A percentile compares a stretch with the other conserved stretches of the same genome.
These are phyloP conservation scores for Hephaestus fuliginosus DNA, from an alignment of 2,797 vertebrate genomes.

Conservation along the genomic window DNA sequence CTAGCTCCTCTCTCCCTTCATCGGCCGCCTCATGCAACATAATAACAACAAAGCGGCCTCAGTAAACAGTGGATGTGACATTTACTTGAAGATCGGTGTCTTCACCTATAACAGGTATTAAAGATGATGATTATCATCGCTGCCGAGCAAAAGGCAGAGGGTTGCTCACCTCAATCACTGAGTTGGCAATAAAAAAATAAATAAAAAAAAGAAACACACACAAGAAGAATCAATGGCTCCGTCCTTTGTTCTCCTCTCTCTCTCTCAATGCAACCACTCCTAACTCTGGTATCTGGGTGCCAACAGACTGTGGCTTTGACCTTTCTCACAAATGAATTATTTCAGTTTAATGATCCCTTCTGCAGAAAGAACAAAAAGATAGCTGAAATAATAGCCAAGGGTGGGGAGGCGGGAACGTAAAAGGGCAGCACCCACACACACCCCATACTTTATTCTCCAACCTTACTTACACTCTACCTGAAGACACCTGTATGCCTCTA, in stretches of 20 bases:
- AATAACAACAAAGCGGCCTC: slow-evolving; percentile 68
- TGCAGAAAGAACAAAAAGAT: slow-evolving; percentile 76
- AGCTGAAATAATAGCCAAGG: slow-evolving; percentile 70
- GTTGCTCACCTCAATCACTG: slow-evolving; percentile 72
- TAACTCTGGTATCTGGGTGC: slow-evolving; percentile 70
- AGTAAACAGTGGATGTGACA: slow-evolving; percentile 71
- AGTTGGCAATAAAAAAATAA: slow-evolving; percentile 53
- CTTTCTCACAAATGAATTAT: slow-evolving; percentile 84
- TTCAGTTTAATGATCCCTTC: slow-evolving; percentile 83
- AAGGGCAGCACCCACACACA: slow-evolving; percentile 60
- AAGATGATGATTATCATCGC: slow-evolving; percentile 74
- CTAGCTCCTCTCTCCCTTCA: slow-evolving; percentile 1
- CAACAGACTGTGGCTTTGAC: slow-evolving; percentile 79
- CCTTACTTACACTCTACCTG: slow-evolving; percentile 40
- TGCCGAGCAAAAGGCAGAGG: slow-evolving; percentile 47
- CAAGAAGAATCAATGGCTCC: slow-evolving; percentile 52
- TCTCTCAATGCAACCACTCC: slow-evolving; percentile 54
- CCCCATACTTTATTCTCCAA: slow-evolving; percentile 42
- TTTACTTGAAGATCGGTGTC: slow-evolving; percentile 69
- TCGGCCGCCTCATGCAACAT: slow-evolving; percentile 33
- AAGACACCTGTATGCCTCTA: slow-evolving; percentile 66
- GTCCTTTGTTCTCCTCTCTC: slow-evolving; percentile 36
- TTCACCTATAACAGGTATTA: slow-evolving; percentile 70
- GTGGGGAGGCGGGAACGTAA: slow-evolving; percentile 34
- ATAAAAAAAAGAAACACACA: slow-evolving; percentile 11